Conservation (phyloP, 2,113 vertebrate genomes). For the Atlantisia rogersi region DNA sequence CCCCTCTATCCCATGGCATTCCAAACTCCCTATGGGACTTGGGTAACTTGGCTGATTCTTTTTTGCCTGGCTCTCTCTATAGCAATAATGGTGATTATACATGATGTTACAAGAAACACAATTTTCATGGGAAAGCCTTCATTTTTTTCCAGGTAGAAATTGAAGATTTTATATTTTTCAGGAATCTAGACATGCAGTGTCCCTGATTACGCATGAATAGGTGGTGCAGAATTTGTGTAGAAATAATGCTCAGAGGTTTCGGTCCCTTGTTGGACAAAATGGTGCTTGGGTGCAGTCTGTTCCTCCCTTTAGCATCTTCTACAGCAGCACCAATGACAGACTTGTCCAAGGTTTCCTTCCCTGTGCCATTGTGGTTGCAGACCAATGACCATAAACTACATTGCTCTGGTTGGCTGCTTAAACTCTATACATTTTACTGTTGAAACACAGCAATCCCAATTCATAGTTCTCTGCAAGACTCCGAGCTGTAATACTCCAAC, state of each 20-base stretch:
- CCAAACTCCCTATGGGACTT: background rate
- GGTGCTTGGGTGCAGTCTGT: background rate
- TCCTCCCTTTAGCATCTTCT: background rate
- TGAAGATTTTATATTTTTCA: background rate
- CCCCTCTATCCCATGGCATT: background rate
- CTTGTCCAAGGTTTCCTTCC: background rate
- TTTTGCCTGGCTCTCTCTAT: background rate
- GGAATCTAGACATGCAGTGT: background rate
- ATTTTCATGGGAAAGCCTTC: background rate
- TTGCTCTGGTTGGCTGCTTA: background rate
- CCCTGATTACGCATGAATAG: background rate
- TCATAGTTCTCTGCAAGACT: background rate
- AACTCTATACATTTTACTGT: background rate
- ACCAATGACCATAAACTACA: fast-evolving
- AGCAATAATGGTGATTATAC: background rate
- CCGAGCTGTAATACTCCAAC: background rate
- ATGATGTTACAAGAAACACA: background rate
- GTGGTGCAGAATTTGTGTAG: background rate
- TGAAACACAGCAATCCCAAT: background rate
- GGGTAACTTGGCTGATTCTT: background rate
- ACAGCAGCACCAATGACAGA: background rate
- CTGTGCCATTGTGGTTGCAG: background rate
- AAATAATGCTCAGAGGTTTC: background rate
- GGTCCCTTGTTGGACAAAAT: background rate
- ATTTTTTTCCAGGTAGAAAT: background rate